Conservation (phyloP, 2,888 invertebrate species). For the Ectemnius cavifrons region DNA sequence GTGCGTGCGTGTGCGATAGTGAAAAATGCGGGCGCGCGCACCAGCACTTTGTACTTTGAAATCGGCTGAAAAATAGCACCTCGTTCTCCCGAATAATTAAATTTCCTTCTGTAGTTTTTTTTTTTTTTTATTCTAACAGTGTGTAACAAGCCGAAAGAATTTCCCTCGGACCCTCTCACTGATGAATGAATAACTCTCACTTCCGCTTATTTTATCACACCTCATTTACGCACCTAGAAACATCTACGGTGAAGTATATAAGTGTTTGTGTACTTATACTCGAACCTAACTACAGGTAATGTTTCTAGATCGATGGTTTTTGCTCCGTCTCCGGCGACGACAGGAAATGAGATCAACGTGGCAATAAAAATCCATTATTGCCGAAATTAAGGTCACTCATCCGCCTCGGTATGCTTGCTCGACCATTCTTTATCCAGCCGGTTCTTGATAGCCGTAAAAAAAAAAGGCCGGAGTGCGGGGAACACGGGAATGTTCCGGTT, state of each 20-base stretch:
- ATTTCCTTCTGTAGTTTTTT: not conserved
- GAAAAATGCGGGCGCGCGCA: no score
- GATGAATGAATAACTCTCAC: no score
- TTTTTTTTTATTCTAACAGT: not conserved
- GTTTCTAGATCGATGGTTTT: no score
- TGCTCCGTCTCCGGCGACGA: no score
- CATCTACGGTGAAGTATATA: no score
- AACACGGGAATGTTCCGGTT: no score
- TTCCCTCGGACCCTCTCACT: not conserved
- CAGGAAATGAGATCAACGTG: not conserved
- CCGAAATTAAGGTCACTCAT: not conserved
- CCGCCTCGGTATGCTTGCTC: not conserved
- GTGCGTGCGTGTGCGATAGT: no score
- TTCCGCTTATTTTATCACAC: no score
- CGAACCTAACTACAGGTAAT: no score
- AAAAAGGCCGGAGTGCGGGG: not conserved
- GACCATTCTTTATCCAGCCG: not conserved
- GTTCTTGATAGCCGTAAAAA: not conserved
- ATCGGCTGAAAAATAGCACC: not conserved
- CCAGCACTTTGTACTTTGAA: not conserved
- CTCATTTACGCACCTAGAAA: no score
- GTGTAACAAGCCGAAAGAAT: not conserved
- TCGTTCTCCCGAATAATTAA: not conserved
- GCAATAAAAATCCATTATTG: not conserved
- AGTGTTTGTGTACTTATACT: no score